These are phyloP conservation scores for Troilus luridus DNA, from an alignment of 2,888 invertebrate genomes.

Conservation along the genomic window DNA sequence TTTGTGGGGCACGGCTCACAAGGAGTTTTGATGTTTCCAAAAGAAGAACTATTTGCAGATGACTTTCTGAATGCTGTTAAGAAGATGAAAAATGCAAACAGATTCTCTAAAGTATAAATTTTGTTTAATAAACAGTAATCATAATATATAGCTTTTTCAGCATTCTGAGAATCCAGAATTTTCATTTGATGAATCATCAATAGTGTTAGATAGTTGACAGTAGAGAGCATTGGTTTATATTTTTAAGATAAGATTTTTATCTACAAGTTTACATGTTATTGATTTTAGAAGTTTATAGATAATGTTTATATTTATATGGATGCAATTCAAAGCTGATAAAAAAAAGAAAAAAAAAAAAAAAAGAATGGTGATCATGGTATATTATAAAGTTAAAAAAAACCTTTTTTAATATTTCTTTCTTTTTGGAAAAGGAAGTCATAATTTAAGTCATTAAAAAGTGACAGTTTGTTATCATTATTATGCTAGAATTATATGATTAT, in stretches of 20 bases:
- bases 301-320: background rate
- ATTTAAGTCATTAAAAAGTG: background rate
- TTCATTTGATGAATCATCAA: background rate
- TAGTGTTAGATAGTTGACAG: background rate
- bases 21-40: constrained; percentile 72
- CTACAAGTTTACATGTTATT: background rate
- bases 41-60: constrained; percentile 68
- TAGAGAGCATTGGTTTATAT: background rate
- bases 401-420: background rate
- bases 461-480: background rate
- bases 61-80: constrained; percentile 67
- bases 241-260: background rate
- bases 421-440: background rate
- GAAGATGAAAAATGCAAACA: constrained; percentile 70
- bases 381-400: background rate
- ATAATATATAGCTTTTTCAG: background rate
- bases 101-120: constrained; percentile 69
- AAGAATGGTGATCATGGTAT: background rate
- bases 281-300: background rate
- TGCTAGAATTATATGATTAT: background rate
- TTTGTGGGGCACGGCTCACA: constrained; percentile 76
- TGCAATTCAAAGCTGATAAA: background rate
- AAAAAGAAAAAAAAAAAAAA: too few relatives aligned
- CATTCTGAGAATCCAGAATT: background rate
- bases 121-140: background rate